A percentile compares a stretch with the other conserved stretches of the same genome.
phyloP scores from a whole-genome alignment of 2,888 invertebrate genomes.

The Stenchaetothrips biformis region DNA sequence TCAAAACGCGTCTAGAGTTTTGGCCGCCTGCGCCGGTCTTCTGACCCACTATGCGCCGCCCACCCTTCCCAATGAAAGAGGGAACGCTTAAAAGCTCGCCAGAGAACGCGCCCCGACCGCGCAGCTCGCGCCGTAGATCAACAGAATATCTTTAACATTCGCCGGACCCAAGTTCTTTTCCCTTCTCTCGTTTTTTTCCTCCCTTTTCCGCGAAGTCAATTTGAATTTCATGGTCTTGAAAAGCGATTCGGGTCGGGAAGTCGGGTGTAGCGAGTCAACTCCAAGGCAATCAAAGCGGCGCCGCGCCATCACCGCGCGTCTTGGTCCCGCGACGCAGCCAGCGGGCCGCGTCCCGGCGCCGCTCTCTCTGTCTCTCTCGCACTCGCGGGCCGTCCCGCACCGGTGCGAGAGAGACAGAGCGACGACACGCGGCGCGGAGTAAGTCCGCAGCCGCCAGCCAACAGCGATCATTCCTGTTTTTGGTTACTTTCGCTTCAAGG shows the following conservation, averaged over 20 bases:
- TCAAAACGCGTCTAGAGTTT: no score
- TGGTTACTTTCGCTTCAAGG: slow-evolving; percentile 21
- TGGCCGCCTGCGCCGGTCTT: no score
- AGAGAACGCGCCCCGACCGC: no score
- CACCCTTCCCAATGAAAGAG: no score
- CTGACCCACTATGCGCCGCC: no score
- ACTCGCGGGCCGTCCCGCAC: no score
- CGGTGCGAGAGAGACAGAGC: background rate
- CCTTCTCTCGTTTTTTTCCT: background rate
- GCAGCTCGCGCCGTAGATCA: background rate
- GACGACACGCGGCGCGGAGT: background rate
- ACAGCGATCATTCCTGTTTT: slow-evolving; percentile 21
- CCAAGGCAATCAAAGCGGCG: slow-evolving; percentile 15
- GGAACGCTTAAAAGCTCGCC: no score
- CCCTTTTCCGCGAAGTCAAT: background rate
- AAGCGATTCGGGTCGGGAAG: slow-evolving; percentile 22
- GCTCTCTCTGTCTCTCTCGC: no score
- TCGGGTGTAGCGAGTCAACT: slow-evolving; percentile 24
- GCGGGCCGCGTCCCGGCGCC: no score
- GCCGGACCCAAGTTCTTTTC: background rate
- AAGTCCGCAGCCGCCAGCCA: background rate
- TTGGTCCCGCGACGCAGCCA: no score
- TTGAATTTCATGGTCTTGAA: slow-evolving; percentile 25
- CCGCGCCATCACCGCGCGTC: background rate
- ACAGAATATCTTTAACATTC: slow-evolving; percentile 20